Base-by-base conservation (phyloP, 2,888 invertebrate genomes). In the Galerucella pusilla region DNA sequence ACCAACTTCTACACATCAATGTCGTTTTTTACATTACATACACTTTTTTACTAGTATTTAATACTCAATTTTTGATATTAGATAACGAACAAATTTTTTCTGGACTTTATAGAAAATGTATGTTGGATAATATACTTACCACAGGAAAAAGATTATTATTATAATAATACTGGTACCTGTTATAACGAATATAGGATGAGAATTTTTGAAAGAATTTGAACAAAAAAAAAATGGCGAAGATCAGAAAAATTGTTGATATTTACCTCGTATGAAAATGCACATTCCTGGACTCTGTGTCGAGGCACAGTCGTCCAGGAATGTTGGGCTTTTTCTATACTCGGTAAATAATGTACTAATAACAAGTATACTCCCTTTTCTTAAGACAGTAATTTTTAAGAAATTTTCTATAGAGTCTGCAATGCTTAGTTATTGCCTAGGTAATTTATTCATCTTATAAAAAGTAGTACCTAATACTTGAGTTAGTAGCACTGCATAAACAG, bases 11-110 rank as follows among this genome's bases (percentile, higher is more conserved):
- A 66, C 57, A 70, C 70, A 74, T 66, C 66, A 71, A 46, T 61
- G 60, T 77, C 67, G 74, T 77, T 75, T 73, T 57, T 75, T 73
- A 70, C 61, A 54, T 73, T 59, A 59, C 63, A 72, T 52, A 59
- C 63, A 72, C 64, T 77, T 77, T 77, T 77, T 68, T 75, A 77
- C 77, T 49, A 57, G 57, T 20, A 71, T 77, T 77, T 77, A 75
- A 77, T 77, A 77, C 75, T 77, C 77, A 75, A 70, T 60, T 73
- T 77, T 75, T 74, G 74, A 74, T 76, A 76, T 76, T 68, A 46
- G 57, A 73, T 73, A 65, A 73, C 68, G 63, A 46, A 46, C n/a
- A 45, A 14, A 20, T 57, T 57, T 57, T 16, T 16, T 2, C 0
- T 16, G 10, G 16, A 10, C 20, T 57, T 57, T 57, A 57, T 57